phyloP scores from a whole-genome alignment of 2,888 invertebrate genomes.

The Drosophila imparisetae region DNA sequence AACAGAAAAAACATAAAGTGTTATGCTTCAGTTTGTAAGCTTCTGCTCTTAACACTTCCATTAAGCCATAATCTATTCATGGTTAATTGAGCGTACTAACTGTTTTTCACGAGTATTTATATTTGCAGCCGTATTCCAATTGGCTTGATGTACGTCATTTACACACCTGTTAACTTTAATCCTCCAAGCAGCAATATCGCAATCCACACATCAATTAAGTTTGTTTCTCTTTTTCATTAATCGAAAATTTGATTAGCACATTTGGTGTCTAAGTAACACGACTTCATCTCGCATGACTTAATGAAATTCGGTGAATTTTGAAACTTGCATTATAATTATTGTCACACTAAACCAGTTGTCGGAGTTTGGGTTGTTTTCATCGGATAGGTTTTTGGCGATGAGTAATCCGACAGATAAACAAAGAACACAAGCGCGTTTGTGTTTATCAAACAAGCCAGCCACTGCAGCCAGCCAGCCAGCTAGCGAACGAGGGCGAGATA shows the following conservation, averaged over 20 bases:
- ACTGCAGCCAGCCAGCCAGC: slow-evolving; percentile 35
- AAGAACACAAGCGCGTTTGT: slow-evolving; percentile 31
- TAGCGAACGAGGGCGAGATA: slow-evolving; percentile 41
- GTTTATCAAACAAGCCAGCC: slow-evolving; percentile 41
- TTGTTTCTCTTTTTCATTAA: slow-evolving; percentile 14
- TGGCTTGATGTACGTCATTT: slow-evolving; percentile 17
- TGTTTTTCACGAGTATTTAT: slow-evolving; percentile 5
- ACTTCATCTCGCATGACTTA: slow-evolving; percentile 11
- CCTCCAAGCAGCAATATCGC: slow-evolving; percentile 45
- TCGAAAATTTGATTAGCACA: slow-evolving; percentile 42
- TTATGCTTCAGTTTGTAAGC: slow-evolving; percentile 28
- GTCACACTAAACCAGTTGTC: slow-evolving; percentile 43
- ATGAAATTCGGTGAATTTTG: slow-evolving; percentile 4
- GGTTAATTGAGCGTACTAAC: slow-evolving; percentile 31
- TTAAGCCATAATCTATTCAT: slow-evolving; percentile 12
- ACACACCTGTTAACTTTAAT: slow-evolving; percentile 49
- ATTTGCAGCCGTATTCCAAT: background rate
- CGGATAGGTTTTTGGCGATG: slow-evolving; percentile 46
- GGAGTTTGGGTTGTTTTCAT: background rate
- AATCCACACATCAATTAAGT: slow-evolving; percentile 43
- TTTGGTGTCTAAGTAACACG: slow-evolving; percentile 6
- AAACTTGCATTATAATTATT: slow-evolving; percentile 41
- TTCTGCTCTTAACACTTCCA: slow-evolving; percentile 38
- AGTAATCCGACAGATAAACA: slow-evolving; percentile 70
- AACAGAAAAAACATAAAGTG: background rate